Conservation (phyloP, 1,140 invertebrate species). For the Ladona fulva region DNA sequence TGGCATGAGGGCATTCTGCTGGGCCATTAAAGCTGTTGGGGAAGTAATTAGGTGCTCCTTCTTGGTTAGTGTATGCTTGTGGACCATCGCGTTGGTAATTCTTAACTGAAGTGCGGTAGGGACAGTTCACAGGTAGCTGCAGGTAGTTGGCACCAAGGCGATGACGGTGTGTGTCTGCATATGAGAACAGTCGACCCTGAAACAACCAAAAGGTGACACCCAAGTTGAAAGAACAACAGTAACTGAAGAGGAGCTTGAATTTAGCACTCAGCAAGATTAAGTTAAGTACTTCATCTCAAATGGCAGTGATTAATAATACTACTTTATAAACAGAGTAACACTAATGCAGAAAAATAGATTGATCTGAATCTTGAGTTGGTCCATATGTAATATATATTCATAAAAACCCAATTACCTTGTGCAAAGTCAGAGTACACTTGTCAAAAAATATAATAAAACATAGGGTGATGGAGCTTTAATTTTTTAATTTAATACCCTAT, state of each 20-base stretch:
- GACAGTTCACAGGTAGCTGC: constrained; percentile 93
- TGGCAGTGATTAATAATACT: no score
- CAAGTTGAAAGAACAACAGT: background rate
- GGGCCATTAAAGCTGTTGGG: constrained; percentile 92
- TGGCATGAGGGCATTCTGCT: constrained; percentile 41
- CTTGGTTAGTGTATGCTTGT: constrained; percentile 54
- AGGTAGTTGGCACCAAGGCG: constrained; percentile 86
- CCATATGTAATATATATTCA: no score
- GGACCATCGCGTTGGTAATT: constrained; percentile 89
- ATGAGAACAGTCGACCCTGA: constrained; percentile 82
- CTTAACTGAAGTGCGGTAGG: constrained; percentile 46
- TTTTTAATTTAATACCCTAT: no score
- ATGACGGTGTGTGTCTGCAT: constrained; percentile 89
- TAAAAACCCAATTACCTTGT: no score
- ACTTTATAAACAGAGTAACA: no score
- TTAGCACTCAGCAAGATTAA: no score
- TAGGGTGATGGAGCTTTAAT: no score
- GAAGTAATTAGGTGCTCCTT: constrained; percentile 85
- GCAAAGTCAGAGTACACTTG: no score
- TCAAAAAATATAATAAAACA: no score
- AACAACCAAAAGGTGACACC: constrained; percentile 36
- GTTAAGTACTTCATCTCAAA: no score
- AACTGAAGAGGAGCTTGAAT: background rate
- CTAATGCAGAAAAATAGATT: no score
- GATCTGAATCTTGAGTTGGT: no score